Percentiles rank a stretch among this genome's conserved stretches.
Evolutionary conservation across 1,140 invertebrate species (phyloP).

Genomic region (Pogonomyrmex barbatus): DNA sequence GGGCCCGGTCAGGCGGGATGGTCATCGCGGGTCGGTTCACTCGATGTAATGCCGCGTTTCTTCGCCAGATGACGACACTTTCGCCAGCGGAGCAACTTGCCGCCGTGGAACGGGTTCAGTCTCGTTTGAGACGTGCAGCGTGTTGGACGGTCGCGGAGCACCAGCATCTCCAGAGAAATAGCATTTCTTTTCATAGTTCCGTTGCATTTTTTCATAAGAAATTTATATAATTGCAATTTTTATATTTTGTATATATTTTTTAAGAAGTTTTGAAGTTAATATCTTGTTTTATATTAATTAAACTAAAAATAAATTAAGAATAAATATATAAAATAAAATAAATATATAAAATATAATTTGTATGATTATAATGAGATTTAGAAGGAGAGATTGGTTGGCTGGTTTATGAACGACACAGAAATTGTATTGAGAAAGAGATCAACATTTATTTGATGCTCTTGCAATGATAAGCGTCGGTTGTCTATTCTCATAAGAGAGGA

Average conservation of each 20-base stretch:
- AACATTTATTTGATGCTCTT: constrained; percentile 85
- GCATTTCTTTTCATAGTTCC: not conserved
- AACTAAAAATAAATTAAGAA: not conserved
- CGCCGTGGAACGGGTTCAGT: constrained; percentile 61
- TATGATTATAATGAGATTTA: not conserved
- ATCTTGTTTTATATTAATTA: not conserved
- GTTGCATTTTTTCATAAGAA: not conserved
- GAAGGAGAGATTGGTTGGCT: not conserved
- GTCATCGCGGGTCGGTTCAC: constrained; percentile 38
- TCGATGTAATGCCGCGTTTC: constrained; percentile 18
- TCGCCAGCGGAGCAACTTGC: not conserved
- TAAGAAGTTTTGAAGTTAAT: constrained; percentile 5
- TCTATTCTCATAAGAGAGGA: constrained; percentile 83
- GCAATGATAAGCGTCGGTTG: constrained; percentile 84
- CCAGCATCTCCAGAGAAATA: not conserved
- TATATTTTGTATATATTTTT: not conserved
- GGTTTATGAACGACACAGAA: constrained; percentile 37
- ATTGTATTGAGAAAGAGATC: constrained; percentile 83
- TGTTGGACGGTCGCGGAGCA: not conserved
- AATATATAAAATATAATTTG: not conserved
- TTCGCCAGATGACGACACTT: constrained; percentile 77
- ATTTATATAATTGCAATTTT: constrained; percentile 13
- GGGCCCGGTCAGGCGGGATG: constrained; percentile 44
- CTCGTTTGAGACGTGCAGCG: constrained; percentile 61
- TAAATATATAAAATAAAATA: not conserved